Base-by-base conservation (phyloP, 2,888 invertebrate genomes). In the Steinernema hermaphroditum region DNA sequence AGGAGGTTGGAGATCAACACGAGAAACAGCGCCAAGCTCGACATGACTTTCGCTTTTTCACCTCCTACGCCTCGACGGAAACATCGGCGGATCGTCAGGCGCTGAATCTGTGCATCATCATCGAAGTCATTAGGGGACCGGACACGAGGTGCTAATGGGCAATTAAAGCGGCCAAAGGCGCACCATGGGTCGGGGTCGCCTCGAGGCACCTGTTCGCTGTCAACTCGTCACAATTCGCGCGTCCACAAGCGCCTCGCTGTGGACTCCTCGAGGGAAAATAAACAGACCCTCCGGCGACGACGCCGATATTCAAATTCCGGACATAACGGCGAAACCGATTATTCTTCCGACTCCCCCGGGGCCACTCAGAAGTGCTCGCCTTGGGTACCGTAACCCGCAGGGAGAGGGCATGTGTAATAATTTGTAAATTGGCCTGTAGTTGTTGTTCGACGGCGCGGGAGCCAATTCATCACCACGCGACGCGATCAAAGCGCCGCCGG, bases 71-170 rank as follows among this genome's bases (percentile, higher is more conserved):
- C 62, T 22, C 62, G 24, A 24, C 22, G 16, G 62, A 34, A 62
- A 62, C 62, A 62, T 62, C 32, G 62, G 62, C 62, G 62, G n/a
- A 46, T 24, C 62, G 62, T 62, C 9, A 27, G 62, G 62, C 29
- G 37, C 37, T 12, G 62, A 62, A 62, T 62, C 62, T 62, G 32
- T 62, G 62, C 62, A 62, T 32, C 62, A 32, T 62, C 62, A 62
- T 62, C 54, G 54, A 24, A 22, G 29, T 32, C 62, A 62, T 62
- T 32, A 62, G 6, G 62, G 27, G 27, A 62, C 62, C 62, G 62
- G 62, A 62, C 62, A 34, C 62, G 62, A 62, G 62, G 62, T 62
- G 62, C 62, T 62, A 62, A 62, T 62, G 62, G 62, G 62, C 62
- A 62, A 62, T 62, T 62, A 62, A 62, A 62, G 62, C 62, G 62